Conservation (phyloP, 2,888 invertebrate species). For the Baccha elongata region DNA sequence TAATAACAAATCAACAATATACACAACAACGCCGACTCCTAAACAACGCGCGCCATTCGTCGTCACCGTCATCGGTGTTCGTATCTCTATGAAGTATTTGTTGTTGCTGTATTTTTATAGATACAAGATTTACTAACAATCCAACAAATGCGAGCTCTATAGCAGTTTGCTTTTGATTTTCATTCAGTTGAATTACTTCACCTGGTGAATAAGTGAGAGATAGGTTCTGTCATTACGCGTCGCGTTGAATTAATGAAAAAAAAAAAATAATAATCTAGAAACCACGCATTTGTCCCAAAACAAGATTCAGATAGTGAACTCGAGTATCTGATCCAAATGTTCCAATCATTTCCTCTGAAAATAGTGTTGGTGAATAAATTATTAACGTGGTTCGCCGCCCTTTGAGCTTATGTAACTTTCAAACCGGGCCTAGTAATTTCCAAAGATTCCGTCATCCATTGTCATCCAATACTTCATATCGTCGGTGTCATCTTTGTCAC, state of each 20-base stretch:
- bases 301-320: conserved; percentile 20
- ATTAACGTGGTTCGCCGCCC: conserved; percentile 14
- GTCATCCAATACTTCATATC: conserved; percentile 8
- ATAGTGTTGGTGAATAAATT: not conserved
- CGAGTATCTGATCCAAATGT: conserved; percentile 9
- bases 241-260: conserved; percentile 32
- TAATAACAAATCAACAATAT: conserved; percentile 70
- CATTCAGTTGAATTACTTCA: conserved; percentile 81
- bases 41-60: conserved; percentile 49
- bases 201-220: conserved; percentile 77
- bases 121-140: conserved; percentile 38
- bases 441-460: conserved; percentile 20
- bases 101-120: conserved; percentile 7
- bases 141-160: conserved; percentile 39
- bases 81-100: conserved; percentile 33
- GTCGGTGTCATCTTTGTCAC: not conserved
- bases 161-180: conserved; percentile 74
- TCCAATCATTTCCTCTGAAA: not conserved
- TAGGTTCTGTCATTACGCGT: conserved; percentile 60
- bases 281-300: conserved; percentile 39
- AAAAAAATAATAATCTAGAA: conserved; percentile 14
- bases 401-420: conserved; percentile 26
- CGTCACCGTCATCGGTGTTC: conserved; percentile 5
- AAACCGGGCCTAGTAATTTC: conserved; percentile 19
- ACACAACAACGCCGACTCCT: conserved; percentile 59